Conservation (phyloP, 2,888 invertebrate genomes). For the Epistrophe grossulariae region DNA sequence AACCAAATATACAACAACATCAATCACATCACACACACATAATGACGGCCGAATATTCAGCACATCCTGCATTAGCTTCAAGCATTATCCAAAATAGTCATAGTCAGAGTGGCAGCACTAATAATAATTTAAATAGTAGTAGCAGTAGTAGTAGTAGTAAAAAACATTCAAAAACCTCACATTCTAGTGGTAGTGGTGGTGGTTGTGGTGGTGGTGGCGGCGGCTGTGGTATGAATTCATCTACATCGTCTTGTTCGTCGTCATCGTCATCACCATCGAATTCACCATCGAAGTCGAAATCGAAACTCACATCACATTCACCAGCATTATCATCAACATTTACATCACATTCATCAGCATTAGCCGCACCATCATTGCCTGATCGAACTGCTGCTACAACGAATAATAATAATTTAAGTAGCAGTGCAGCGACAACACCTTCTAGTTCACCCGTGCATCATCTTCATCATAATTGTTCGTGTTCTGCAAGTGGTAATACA, state of each 20-base stretch:
- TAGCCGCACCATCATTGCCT: constrained; percentile 75
- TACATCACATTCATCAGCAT: constrained; percentile 66
- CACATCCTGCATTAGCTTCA: constrained; percentile 82
- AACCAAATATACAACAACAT: constrained; percentile 51
- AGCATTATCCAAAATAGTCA: constrained; percentile 78
- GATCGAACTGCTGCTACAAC: constrained; percentile 73
- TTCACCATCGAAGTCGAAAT: constrained; percentile 68
- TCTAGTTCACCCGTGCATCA: constrained; percentile 74
- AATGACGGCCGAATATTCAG: constrained; percentile 81
- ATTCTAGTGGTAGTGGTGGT: constrained; percentile 62
- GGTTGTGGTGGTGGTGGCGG: constrained; percentile 10
- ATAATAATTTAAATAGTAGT: constrained; percentile 60
- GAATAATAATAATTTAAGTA: constrained; percentile 67
- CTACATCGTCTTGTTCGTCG: no score
- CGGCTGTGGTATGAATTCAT: neutral
- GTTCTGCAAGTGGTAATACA: constrained; percentile 68
- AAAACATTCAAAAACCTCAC: constrained; percentile 77
- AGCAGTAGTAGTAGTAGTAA: constrained; percentile 76
- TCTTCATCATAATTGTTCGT: constrained; percentile 77
- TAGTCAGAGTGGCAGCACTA: constrained; percentile 58
- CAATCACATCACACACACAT: constrained; percentile 40
- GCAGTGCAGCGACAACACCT: constrained; percentile 72
- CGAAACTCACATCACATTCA: constrained; percentile 67
- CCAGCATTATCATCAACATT: constrained; percentile 59
- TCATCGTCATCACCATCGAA: constrained; percentile 60